Conservation (phyloP, 2,113 vertebrate species). For the Empidonax alnorum region DNA sequence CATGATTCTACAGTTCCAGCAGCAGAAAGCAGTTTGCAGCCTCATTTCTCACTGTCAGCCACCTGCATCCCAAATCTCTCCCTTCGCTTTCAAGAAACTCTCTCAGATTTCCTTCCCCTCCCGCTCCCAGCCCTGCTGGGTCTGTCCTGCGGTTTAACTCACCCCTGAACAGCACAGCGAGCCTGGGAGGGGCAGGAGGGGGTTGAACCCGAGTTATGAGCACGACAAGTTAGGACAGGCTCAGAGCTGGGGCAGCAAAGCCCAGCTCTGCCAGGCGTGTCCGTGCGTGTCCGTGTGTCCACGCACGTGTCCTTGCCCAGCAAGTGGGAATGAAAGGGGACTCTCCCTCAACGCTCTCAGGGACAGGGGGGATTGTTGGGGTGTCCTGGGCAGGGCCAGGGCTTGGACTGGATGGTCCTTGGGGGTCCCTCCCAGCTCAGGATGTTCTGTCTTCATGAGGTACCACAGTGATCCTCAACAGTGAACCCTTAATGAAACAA, state of each 20-base stretch:
- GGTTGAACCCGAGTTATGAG: not conserved
- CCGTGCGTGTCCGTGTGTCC: too few relatives aligned
- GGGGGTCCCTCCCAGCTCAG: not conserved
- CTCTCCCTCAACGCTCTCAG: not conserved
- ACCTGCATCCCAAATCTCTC: not conserved
- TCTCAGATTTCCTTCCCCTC: not conserved
- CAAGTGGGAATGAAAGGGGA: not conserved
- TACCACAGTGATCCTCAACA: not conserved
- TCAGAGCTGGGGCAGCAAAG: not conserved
- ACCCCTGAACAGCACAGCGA: not conserved
- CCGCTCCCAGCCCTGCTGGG: not conserved
- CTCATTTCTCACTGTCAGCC: not conserved
- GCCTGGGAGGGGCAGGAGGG: not conserved
- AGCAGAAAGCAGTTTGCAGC: not conserved
- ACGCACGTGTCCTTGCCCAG: not conserved
- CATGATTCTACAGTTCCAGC: accelerated
- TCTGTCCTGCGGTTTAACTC: not conserved
- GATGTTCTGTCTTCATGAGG: not conserved
- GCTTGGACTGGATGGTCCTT: not conserved
- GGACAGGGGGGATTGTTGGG: not conserved
- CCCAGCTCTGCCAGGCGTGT: not conserved
- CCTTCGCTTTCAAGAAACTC: not conserved
- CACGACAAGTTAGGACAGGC: not conserved
- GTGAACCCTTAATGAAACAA: not conserved
- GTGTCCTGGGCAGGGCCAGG: not conserved